Conservation (phyloP, 2,797 vertebrate genomes). For the Galago senegalensis region DNA sequence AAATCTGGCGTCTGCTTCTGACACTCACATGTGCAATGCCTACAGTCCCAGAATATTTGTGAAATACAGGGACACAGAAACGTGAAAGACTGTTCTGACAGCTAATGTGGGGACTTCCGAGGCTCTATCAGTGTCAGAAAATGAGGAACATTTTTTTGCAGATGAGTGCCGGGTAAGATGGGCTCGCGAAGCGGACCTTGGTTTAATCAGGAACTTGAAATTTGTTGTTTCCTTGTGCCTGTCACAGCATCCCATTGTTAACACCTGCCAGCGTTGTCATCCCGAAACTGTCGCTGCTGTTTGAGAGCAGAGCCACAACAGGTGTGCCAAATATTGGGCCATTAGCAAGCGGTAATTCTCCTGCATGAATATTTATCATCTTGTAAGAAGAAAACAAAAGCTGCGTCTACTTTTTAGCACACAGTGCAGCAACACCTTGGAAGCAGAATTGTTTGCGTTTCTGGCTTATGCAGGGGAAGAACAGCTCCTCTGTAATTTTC, state of each 20-base stretch:
- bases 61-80: background rate
- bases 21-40: background rate
- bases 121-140: background rate
- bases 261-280: conserved; percentile 71
- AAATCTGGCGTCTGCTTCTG: background rate
- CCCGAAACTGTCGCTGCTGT: conserved; percentile 60
- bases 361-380: conserved; percentile 80
- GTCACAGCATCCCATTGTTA: conserved; percentile 71
- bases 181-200: background rate
- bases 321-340: conserved; percentile 77
- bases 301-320: conserved; percentile 73
- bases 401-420: conserved; percentile 63
- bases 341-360: conserved; percentile 73
- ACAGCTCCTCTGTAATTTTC: conserved; percentile 64
- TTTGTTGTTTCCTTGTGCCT: conserved; percentile 54
- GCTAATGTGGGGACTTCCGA: background rate
- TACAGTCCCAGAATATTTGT: background rate
- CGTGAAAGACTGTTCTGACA: background rate
- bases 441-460: conserved; percentile 58
- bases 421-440: background rate
- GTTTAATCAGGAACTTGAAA: conserved; percentile 31
- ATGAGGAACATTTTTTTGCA: background rate
- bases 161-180: background rate
- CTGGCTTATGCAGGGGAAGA: conserved; percentile 56
- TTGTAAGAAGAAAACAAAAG: conserved; percentile 61